Evolutionary conservation across 2,113 vertebrate species (phyloP).

Genomic region (Dromas ardeola): DNA sequence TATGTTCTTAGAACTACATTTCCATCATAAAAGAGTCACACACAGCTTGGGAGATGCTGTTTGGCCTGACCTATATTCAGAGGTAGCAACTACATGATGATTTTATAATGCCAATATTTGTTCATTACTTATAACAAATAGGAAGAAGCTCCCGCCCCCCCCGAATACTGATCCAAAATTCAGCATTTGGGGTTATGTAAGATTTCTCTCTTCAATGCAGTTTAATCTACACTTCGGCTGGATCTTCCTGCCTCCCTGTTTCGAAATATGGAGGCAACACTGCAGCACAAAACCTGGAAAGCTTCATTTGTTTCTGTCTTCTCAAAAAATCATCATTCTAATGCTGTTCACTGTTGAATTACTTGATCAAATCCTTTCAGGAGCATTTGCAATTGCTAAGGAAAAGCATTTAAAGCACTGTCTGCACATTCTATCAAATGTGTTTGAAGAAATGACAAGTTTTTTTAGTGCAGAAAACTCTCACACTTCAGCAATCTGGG

Average conservation of each 20-base stretch:
- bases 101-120: background rate
- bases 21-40: background rate
- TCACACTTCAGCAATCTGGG: background rate
- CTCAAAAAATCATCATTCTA: background rate
- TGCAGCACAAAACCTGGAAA: background rate
- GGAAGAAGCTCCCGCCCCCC: background rate
- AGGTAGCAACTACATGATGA: background rate
- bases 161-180: background rate
- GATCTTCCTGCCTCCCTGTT: background rate
- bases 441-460: constrained; percentile 3
- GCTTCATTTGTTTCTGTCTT: background rate
- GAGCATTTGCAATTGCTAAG: background rate
- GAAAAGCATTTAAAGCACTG: background rate
- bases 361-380: background rate
- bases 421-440: background rate
- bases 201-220: background rate
- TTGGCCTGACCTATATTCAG: background rate
- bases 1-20: background rate
- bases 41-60: background rate
- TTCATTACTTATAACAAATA: background rate
- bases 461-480: background rate
- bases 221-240: background rate
- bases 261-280: background rate
- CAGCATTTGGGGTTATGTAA: background rate
- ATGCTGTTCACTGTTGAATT: background rate